Evolutionary conservation across 2,113 vertebrate genomes (phyloP).

Genomic region (Crotalus helleri): DNA sequence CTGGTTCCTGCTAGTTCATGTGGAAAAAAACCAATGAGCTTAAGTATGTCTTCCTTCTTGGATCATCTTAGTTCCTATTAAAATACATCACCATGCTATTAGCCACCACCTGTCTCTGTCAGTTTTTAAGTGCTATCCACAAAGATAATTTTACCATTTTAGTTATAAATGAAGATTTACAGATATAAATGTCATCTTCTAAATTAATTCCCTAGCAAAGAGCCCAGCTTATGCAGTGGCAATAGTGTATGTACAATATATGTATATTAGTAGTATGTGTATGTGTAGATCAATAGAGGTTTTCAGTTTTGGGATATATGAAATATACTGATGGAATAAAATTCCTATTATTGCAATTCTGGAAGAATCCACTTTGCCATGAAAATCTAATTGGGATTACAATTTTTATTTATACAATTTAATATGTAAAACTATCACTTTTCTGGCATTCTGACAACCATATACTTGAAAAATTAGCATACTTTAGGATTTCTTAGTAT

Average conservation of each 20-base stretch:
- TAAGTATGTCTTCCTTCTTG: background rate
- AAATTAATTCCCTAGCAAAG: background rate
- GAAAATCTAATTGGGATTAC: background rate
- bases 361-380: background rate
- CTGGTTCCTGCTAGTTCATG: background rate
- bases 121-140: background rate
- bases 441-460: background rate
- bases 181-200: background rate
- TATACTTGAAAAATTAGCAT: background rate
- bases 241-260: background rate
- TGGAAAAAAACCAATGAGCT: background rate
- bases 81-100: background rate
- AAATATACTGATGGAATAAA: background rate
- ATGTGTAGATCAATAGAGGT: background rate
- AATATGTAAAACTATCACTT: background rate
- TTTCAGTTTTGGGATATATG: background rate
- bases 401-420: background rate
- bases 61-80: background rate
- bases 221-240: background rate
- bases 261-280: background rate
- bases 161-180: background rate
- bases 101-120: background rate
- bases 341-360: background rate
- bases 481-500: background rate
- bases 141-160: background rate